Base-by-base conservation (phyloP, 2,113 vertebrate genomes). In the Patagioenas fasciata region DNA sequence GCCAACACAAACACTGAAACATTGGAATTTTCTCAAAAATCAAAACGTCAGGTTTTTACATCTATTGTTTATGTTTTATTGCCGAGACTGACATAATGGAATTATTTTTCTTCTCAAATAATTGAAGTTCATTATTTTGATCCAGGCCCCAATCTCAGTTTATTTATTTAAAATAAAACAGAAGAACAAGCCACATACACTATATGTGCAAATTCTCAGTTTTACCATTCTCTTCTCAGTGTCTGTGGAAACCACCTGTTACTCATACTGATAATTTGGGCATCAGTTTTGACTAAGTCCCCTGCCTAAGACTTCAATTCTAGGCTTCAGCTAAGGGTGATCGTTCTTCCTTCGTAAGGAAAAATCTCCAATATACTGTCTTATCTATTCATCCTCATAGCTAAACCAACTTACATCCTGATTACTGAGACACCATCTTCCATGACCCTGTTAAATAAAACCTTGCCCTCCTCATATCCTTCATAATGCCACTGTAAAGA, bases 401-500 rank as follows among this genome's bases (percentile, higher is more conserved):
- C 53, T 75, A 88, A 89, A 61, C 19, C 34, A 85, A 44, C 48
- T 71, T 80, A 60, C 3, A 2, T 69, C 84, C 74, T 85, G 72
- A 75, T 89, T 92, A 85, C 57, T 65, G 18, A 81, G 47, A 75
- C 61, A 72, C 75, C 87, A 34, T 65, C 53, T 89, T 88, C 78
- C 62, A 61, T 69, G 74, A 89, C 66, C 50, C 31, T 91, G 54
- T 69, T 94, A 91, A 91, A 95, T 92, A 89, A 87, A 96, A 73
- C 31, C 66, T 87, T 91, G 73, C 65, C 40, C 26, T 69, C 6
- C 62, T 92, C 73, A 93, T 89, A 94, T 88, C 78, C 73, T 91
- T 89, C 62, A 88, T 73, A 83, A 79, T 26, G 40, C 17, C 81
- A 28, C 29, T 75, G 61, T 40, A 61, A 90, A 94, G 84, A 94